phyloP scores from a whole-genome alignment of 2,113 vertebrate genomes.

The Lepidothrix coronata region DNA sequence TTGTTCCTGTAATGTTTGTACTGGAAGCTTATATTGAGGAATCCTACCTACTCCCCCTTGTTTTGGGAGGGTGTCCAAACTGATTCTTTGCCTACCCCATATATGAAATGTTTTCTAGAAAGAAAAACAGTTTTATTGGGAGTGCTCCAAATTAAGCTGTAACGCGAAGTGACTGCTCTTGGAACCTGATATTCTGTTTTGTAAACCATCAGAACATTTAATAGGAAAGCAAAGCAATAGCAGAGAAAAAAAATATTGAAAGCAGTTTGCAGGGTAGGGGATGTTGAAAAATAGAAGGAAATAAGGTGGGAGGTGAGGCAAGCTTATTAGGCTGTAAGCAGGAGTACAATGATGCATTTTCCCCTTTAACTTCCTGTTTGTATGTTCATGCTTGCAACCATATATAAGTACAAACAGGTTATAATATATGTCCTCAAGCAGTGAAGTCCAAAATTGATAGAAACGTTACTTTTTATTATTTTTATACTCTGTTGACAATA shows the following conservation, averaged over 20 bases:
- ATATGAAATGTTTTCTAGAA: background rate
- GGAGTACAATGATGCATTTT: background rate
- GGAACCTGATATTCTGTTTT: background rate
- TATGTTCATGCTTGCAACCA: background rate
- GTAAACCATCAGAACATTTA: background rate
- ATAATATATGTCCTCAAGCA: background rate
- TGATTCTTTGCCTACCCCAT: background rate
- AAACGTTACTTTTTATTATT: background rate
- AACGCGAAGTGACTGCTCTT: background rate
- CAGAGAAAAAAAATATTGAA: background rate
- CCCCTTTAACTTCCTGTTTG: background rate
- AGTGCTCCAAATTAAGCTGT: accelerated
- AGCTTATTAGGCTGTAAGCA: background rate
- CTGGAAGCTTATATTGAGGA: background rate
- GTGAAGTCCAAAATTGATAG: background rate
- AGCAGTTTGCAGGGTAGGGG: accelerated
- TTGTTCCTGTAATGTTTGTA: background rate
- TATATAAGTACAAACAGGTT: background rate
- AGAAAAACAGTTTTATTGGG: background rate
- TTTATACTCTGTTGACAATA: background rate
- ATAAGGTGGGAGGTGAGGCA: background rate
- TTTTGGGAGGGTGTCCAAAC: background rate
- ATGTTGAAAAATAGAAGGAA: background rate
- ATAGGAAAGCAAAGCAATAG: background rate
- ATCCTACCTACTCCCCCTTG: background rate